Percentiles rank a stretch among this genome's conserved stretches.
Conservation (phyloP, 2,113 vertebrate genomes). For the Chauna torquata region DNA sequence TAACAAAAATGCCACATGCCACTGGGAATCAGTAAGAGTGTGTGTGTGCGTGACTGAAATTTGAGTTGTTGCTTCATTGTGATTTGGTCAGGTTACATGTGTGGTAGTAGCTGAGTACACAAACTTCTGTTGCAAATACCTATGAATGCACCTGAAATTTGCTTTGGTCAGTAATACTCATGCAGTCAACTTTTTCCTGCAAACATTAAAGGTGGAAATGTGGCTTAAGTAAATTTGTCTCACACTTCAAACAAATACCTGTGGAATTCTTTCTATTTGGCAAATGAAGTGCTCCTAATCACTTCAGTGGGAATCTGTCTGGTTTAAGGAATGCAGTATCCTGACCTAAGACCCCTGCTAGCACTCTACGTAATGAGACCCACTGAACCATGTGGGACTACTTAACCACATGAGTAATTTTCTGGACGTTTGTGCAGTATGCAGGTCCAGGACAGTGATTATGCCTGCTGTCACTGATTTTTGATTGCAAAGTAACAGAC, state of each 20-base stretch:
- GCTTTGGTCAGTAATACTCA: neutral
- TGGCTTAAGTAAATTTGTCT: neutral
- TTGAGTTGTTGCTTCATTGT: neutral
- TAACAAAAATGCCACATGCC: neutral
- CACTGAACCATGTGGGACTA: slow-evolving; percentile 33
- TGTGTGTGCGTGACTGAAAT: neutral
- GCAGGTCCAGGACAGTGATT: neutral
- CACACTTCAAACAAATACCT: slow-evolving; percentile 48
- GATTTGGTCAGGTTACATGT: neutral
- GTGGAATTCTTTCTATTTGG: slow-evolving; percentile 5
- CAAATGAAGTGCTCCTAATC: slow-evolving; percentile 34
- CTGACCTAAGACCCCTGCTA: slow-evolving; percentile 39
- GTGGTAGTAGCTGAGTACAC: neutral
- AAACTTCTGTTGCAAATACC: neutral
- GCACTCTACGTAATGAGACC: neutral
- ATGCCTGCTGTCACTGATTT: neutral
- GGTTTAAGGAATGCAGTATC: slow-evolving; percentile 39
- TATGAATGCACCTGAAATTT: neutral
- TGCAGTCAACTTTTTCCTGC: neutral
- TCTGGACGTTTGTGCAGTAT: neutral
- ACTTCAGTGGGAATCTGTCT: slow-evolving; percentile 31
- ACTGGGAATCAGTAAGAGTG: neutral
- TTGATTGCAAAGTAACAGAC: neutral
- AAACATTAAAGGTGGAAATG: neutral
- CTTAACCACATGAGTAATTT: slow-evolving; percentile 23